These are phyloP conservation scores for Cichlasoma orientale DNA, from an alignment of 2,797 vertebrate species.

Conservation along the genomic window DNA sequence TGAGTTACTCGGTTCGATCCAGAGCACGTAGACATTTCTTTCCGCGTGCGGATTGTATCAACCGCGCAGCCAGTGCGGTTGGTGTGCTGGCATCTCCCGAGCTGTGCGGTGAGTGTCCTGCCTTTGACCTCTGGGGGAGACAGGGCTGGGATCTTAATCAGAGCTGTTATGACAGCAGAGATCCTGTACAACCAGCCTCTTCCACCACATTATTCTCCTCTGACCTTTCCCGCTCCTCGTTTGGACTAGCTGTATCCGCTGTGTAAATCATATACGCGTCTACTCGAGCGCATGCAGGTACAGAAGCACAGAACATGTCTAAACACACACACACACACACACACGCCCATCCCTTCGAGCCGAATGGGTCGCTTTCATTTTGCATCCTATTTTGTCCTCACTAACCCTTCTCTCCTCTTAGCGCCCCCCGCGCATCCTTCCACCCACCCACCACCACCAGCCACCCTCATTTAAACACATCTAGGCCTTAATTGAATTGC, in stretches of 20 bases:
- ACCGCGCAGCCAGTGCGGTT: neutral
- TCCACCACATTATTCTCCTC: constrained; percentile 75
- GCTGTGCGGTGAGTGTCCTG: constrained; percentile 38
- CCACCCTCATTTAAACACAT: constrained; percentile 80
- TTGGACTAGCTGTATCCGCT: constrained; percentile 59
- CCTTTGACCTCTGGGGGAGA: constrained; percentile 63
- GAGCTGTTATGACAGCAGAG: constrained; percentile 72
- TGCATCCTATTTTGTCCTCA: constrained; percentile 46
- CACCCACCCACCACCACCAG: constrained; percentile 8
- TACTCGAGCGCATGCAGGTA: constrained; percentile 10
- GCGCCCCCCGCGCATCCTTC: neutral
- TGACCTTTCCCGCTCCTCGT: constrained; percentile 74
- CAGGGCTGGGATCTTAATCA: constrained; percentile 70
- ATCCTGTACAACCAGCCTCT: constrained; percentile 54
- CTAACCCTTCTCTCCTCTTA: constrained; percentile 26
- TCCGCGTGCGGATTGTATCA: neutral
- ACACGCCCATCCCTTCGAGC: constrained; percentile 25
- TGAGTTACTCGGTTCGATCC: neutral
- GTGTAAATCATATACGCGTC: constrained; percentile 64
- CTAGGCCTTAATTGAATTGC: constrained; percentile 85
- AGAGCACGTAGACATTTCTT: neutral
- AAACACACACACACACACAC: constrained; percentile 7
- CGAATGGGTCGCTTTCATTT: constrained; percentile 36
- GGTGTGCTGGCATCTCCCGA: neutral
- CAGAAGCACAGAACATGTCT: constrained; percentile 7